Conservation (phyloP, 2,113 vertebrate species). For the Salvelinus alpinus region DNA sequence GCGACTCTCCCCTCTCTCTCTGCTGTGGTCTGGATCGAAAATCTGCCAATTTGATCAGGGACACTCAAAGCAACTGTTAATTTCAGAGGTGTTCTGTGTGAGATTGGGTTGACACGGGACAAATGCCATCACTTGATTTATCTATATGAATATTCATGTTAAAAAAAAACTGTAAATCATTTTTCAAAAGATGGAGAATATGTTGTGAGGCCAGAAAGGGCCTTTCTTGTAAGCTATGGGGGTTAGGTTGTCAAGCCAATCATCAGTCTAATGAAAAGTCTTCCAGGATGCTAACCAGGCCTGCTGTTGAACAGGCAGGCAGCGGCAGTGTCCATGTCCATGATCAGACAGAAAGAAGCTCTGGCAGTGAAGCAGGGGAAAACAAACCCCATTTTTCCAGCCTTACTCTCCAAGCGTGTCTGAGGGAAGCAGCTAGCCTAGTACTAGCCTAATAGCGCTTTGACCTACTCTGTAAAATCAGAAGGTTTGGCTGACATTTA, state of each 20-base stretch:
- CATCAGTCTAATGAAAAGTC: conserved; percentile 32
- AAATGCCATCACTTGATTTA: conserved; percentile 50
- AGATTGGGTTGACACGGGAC: conserved; percentile 39
- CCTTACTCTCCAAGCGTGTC: conserved; percentile 50
- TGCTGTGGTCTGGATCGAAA: conserved; percentile 57
- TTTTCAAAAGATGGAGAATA: conserved; percentile 23
- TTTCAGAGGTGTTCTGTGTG: conserved; percentile 34
- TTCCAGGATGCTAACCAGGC: conserved; percentile 41
- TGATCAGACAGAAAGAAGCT: conserved; percentile 23
- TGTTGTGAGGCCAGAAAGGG: conserved; percentile 4
- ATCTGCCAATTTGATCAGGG: conserved; percentile 31
- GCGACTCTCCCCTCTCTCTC: conserved; percentile 36
- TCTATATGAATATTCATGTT: conserved; percentile 38
- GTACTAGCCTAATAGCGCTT: conserved; percentile 32
- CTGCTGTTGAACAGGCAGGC: conserved; percentile 47
- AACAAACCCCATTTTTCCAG: conserved; percentile 70
- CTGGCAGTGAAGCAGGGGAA: conserved; percentile 64
- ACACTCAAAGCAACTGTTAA: conserved; percentile 51
- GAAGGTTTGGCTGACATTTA: neutral
- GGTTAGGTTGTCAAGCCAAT: conserved; percentile 27
- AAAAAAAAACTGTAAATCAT: conserved; percentile 29
- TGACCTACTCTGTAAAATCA: conserved; percentile 54
- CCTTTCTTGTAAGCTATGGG: conserved; percentile 13
- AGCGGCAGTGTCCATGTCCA: conserved; percentile 59
- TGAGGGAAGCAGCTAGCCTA: conserved; percentile 6